Evolutionary conservation across 2,888 invertebrate genomes (phyloP).

Genomic region (Plebejus anna): DNA sequence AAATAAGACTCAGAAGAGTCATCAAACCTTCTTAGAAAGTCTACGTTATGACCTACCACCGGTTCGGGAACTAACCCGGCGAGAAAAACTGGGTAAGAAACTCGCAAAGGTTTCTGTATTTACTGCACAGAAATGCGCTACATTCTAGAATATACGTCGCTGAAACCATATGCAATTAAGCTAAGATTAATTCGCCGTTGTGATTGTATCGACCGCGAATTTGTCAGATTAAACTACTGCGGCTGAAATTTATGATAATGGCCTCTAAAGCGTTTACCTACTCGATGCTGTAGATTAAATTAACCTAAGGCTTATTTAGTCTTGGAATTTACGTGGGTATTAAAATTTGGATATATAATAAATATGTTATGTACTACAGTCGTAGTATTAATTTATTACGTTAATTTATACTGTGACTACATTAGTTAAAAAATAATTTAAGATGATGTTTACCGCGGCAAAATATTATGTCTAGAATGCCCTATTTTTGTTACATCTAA

Average conservation of each 20-base stretch:
- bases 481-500: too few species aligned
- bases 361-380: neutral
- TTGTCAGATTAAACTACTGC: constrained; percentile 19
- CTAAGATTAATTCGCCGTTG: constrained; percentile 14
- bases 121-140: neutral
- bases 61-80: too few species aligned
- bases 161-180: constrained; percentile 13
- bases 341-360: neutral
- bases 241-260: constrained; percentile 15
- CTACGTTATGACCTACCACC: too few species aligned
- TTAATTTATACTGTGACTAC: too few species aligned
- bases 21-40: too few species aligned
- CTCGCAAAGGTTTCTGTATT: neutral
- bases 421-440: too few species aligned
- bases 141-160: neutral
- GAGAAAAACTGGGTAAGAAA: too few species aligned
- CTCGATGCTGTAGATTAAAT: constrained; percentile 12
- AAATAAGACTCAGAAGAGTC: too few species aligned
- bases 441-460: too few species aligned
- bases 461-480: too few species aligned
- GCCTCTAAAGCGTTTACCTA: constrained; percentile 20
- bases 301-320: neutral
- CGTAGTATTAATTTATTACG: too few species aligned
- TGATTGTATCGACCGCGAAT: constrained; percentile 19
- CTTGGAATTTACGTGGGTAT: neutral